Base-by-base conservation (phyloP, 2,113 vertebrate genomes). In the Plecotus auritus region DNA sequence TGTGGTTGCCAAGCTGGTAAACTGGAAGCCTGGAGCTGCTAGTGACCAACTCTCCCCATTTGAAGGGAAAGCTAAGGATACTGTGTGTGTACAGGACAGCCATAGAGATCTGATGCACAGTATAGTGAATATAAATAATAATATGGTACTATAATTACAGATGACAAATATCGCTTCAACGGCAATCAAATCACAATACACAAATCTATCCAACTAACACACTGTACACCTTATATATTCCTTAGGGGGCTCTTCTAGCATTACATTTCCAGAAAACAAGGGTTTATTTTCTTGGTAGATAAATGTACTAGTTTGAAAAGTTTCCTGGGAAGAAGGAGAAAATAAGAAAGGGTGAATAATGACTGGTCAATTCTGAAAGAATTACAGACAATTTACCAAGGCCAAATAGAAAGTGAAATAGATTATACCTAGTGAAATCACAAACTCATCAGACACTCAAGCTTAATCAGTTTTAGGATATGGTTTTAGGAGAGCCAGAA, bases 271-370 rank as follows among this genome's bases (percentile, higher is more conserved):
- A 95, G 66, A 90, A 90, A 85, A 7, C 30, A 80, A 84, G 7
- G 37, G 7, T 88, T 78, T 96, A 77, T 94, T 94, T 94, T 82
- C 82, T 86, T 22, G 10, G 20, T 78, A 88, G 94, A 86, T 86
- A 88, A 89, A 86, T 91, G 17, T 17, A 37, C 10, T 69, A 9
- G 66, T 67, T 76, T 81, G 70, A 61, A 82, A 90, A 12, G 4
- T 78, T 66, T 91, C 72, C 42, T 73, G 20, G 6, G 28, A 54
- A 85, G 26, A 45, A 89, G 23, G 32, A 95, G 45, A 82, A 93
- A 90, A 93, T 16, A 0, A 85, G 4, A 13, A 45, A 78, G 7
- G 14, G 13, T 91, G 59, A 90, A 45, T 90, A 77, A 95, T 70
- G 22, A 30, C 32, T 90, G 9, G 2, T 59, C 56, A 35, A 74